phyloP scores from a whole-genome alignment of 2,888 invertebrate species.

The Chrysolina haemoptera region DNA sequence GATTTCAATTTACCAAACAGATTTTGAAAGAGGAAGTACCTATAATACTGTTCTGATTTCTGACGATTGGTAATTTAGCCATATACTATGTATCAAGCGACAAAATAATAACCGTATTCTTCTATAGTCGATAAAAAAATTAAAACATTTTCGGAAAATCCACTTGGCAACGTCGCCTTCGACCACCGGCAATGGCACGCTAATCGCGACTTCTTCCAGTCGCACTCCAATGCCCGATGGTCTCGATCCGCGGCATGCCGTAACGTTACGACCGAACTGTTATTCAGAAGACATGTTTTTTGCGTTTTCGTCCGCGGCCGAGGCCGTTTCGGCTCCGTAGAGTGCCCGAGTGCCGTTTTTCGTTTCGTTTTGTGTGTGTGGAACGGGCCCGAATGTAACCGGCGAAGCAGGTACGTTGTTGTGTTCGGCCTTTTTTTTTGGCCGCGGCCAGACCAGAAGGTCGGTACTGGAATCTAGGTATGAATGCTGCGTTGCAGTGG shows the following conservation, averaged over 20 bases:
- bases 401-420: constrained; percentile 39
- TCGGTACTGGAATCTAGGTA: background rate
- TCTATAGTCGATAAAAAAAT: background rate
- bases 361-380: constrained; percentile 31
- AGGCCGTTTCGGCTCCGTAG: constrained; percentile 22
- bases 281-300: constrained; percentile 35
- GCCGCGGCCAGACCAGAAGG: constrained; percentile 6
- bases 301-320: constrained; percentile 25
- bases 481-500: constrained; percentile 9
- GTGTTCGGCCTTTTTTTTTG: constrained; percentile 25
- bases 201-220: constrained; percentile 41
- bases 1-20: too few relatives aligned
- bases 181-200: constrained; percentile 42
- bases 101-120: background rate
- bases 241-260: constrained; percentile 30
- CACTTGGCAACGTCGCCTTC: constrained; percentile 33
- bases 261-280: constrained; percentile 12
- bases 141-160: background rate
- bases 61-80: too few relatives aligned
- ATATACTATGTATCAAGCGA: too few relatives aligned
- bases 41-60: too few relatives aligned
- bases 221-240: constrained; percentile 34
- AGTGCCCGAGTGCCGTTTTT: constrained; percentile 33
- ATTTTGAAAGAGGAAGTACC: too few relatives aligned
- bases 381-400: constrained; percentile 33